Percentiles rank a stretch among this genome's conserved stretches.
Evolutionary conservation across 53 echinoderm and acorn worm species (phyloP).

Genomic region (Paelopatides confundens): DNA sequence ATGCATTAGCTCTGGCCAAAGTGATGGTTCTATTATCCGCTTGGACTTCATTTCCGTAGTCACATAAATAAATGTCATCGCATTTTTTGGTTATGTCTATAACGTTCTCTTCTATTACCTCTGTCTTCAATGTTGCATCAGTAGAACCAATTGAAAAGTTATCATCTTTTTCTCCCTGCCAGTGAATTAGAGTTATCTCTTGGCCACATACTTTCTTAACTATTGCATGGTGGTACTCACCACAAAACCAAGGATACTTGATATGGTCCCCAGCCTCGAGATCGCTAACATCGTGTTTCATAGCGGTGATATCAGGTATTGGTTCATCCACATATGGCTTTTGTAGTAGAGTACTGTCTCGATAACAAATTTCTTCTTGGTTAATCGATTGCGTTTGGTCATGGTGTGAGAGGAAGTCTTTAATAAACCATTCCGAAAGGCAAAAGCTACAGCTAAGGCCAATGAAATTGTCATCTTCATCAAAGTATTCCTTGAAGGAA

Average conservation of each 20-base stretch:
- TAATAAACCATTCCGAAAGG: not conserved
- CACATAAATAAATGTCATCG: not conserved
- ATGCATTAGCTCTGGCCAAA: not conserved
- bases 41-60: not conserved
- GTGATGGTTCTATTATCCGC: not conserved
- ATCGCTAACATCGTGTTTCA: not conserved
- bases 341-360: not conserved
- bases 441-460: not conserved
- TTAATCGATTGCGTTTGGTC: not conserved
- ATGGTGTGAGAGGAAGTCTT: not conserved
- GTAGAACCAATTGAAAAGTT: not conserved
- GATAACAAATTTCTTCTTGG: not conserved
- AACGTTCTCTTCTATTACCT: not conserved
- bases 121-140: not conserved
- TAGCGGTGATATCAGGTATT: not conserved
- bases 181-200: not conserved
- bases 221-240: not conserved
- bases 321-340: not conserved
- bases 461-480: not conserved
- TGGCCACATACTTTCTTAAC: not conserved
- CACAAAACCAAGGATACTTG: not conserved
- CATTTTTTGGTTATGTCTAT: not conserved
- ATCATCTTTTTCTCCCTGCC: not conserved
- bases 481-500: not conserved
- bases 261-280: not conserved